Base-by-base conservation (phyloP, 2,888 invertebrate species). In the Baccha elongata region DNA sequence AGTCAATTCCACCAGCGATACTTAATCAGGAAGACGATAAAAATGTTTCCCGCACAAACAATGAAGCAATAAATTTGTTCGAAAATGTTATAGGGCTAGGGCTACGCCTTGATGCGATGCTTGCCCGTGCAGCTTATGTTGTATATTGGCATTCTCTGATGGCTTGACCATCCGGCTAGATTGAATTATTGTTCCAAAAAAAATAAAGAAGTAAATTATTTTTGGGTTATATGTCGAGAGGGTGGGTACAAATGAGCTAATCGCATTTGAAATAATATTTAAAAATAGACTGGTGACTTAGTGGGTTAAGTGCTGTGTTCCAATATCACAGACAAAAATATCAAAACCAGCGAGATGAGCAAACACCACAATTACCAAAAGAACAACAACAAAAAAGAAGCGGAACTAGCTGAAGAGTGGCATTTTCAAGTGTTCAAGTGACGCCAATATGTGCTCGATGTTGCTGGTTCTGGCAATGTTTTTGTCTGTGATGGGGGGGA, bases 61-160 rank as follows among this genome's bases (percentile, higher is more conserved):
- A 86, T 86, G 84, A 85, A 83, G 67, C 67, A 84, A 86, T 86
- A 85, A 86, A 86, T 86, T 84, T 40, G 35, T 84, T 73, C 26
- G 50, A 73, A 85, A 86, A 85, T 86, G 83, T 83, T 78, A 85
- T 74, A 85, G 84, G 84, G 83, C 79, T 74, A 72, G 84, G 79
- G 72, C 72, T 72, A 75, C 76, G 76, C 83, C 83, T 64, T 72
- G 32, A 44, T 35, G 17, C 10, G 3, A 13, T 13, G 37, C 37
- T 13, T n/a, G n/a, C n/a, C n/a, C n/a, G n/a, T n/a, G n/a, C 3
- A 21, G 40, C 26, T 44, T 42, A n/a, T 44, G 42, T 11, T 60
- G 40, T 29, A 26, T n/a, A n/a, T n/a, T n/a, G n/a, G n/a, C n/a
- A n/a, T 26, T 19, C 37, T 58, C 13, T 10, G n/a, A n/a, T n/a